phyloP scores from a whole-genome alignment of 2,113 vertebrate species.

The Dicrurus megarhynchus region DNA sequence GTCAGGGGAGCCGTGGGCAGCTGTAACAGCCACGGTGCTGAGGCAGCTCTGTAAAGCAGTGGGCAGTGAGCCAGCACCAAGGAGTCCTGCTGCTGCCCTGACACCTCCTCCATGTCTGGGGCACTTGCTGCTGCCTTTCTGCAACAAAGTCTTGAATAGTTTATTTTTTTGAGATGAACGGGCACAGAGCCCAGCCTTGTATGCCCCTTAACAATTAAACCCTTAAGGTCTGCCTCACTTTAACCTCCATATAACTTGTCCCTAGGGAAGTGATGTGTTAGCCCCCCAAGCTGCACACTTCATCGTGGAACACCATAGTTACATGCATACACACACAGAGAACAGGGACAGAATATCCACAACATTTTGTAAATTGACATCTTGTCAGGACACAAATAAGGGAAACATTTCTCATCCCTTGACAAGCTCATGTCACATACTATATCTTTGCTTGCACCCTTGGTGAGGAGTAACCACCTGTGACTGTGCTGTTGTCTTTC shows the following conservation, averaged over 20 bases:
- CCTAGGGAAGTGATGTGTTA: neutral
- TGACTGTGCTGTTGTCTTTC: neutral
- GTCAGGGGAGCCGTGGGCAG: rapidly evolving
- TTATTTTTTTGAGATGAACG: neutral
- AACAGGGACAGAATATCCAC: neutral
- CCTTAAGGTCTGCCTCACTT: neutral
- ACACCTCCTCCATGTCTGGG: neutral
- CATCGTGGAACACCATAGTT: rapidly evolving
- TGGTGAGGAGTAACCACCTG: neutral
- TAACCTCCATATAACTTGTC: neutral
- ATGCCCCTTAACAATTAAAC: neutral
- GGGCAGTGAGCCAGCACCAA: neutral
- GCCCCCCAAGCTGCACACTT: neutral
- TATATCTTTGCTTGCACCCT: neutral
- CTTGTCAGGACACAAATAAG: neutral
- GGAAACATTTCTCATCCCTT: neutral
- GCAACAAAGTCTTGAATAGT: neutral
- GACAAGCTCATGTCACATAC: neutral
- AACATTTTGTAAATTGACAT: neutral
- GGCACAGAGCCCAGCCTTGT: neutral
- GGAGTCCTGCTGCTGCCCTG: neutral
- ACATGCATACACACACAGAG: neutral
- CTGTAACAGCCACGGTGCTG: rapidly evolving
- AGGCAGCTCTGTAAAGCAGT: neutral
- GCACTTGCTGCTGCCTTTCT: neutral